Evolutionary conservation across 2,113 vertebrate genomes (phyloP).

Genomic region (Lota lota): DNA sequence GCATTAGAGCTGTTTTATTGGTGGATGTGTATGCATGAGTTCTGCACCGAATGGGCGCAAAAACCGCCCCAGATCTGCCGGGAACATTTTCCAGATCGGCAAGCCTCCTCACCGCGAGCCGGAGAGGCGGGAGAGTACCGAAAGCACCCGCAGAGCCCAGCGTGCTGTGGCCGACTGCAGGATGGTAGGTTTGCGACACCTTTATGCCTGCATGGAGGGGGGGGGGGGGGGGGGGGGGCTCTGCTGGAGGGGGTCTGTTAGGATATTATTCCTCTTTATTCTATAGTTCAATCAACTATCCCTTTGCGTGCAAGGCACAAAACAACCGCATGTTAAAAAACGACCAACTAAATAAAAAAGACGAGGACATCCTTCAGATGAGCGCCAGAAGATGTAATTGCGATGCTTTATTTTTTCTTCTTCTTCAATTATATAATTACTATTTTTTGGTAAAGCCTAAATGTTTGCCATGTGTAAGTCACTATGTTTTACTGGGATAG

Average conservation of each 20-base stretch:
- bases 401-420: constrained; percentile 27
- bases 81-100: constrained; percentile 89
- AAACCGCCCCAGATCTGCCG: constrained; percentile 89
- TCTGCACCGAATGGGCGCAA: constrained; percentile 96
- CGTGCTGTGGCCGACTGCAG: constrained; percentile 92
- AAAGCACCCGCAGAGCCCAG: constrained; percentile 80
- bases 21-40: constrained; percentile 97
- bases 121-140: constrained; percentile 87
- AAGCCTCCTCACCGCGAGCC: constrained; percentile 80
- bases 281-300: constrained; percentile 23
- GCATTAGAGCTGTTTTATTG: constrained; percentile 66
- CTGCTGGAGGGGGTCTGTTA: constrained; percentile 40
- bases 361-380: too few species aligned
- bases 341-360: too few species aligned
- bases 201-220: constrained; percentile 36
- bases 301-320: constrained; percentile 28
- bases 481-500: neutral
- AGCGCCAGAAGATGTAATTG: neutral
- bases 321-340: neutral
- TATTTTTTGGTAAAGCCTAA: neutral
- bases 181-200: constrained; percentile 84
- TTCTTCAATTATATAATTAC: neutral
- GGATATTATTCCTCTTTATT: constrained; percentile 41
- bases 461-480: neutral
- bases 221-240: neutral